Percentiles rank a stretch among this genome's conserved stretches.
Conservation (phyloP, 2,888 invertebrate species). For the Acanthosepion pharaonis region DNA sequence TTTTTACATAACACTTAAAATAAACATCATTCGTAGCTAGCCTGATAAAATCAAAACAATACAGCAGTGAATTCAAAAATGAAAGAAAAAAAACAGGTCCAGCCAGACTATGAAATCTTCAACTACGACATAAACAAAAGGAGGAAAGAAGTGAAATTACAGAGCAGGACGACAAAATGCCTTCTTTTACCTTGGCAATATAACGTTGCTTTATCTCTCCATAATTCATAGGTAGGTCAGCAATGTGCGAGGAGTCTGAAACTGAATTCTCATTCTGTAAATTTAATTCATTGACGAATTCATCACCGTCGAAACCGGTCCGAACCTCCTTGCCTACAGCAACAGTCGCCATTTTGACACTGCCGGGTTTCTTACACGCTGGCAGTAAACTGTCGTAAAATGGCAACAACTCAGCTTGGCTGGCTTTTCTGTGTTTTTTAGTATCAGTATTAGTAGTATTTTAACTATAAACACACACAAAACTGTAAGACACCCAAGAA, state of each 20-base stretch:
- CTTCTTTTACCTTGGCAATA: constrained; percentile 33
- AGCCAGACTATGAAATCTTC: background rate
- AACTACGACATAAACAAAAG: background rate
- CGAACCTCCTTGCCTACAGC: background rate
- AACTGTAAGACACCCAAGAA: background rate
- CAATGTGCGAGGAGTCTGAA: background rate
- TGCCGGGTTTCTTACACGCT: constrained; percentile 40
- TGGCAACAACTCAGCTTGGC: background rate
- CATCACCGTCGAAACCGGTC: background rate
- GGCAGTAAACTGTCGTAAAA: constrained; percentile 37
- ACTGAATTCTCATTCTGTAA: background rate
- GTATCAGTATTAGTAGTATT: background rate
- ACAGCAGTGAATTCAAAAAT: background rate
- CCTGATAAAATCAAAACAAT: background rate
- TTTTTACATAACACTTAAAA: background rate
- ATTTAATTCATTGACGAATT: background rate
- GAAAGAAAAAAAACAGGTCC: background rate
- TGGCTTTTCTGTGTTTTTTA: background rate
- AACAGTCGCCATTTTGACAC: constrained; percentile 37
- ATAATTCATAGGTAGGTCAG: background rate
- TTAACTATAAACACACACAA: background rate
- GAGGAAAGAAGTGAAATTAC: background rate
- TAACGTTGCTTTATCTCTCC: background rate
- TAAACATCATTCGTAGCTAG: background rate
- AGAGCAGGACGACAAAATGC: background rate